Conservation (phyloP, 2,113 vertebrate genomes). For the Hirundichthys speculiger region DNA sequence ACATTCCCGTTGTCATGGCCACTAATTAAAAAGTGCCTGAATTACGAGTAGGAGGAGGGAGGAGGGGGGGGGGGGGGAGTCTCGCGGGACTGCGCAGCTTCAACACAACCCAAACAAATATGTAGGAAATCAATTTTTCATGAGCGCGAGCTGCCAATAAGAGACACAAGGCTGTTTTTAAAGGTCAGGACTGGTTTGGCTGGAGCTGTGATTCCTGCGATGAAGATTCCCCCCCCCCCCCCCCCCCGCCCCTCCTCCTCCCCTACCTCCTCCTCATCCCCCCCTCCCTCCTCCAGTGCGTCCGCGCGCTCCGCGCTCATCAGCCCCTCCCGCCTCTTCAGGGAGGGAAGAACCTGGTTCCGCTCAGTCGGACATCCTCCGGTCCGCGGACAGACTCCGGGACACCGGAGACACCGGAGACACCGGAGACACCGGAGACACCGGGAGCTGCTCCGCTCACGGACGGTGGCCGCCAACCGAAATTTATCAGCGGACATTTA, state of each 20-base stretch:
- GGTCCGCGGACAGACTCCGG: constrained; percentile 14
- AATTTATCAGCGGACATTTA: background rate
- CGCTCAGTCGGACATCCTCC: constrained; percentile 14
- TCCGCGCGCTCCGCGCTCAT: background rate
- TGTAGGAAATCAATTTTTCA: too few species aligned
- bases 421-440: too few species aligned
- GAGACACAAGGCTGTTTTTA: too few species aligned
- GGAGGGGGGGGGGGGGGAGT: too few species aligned
- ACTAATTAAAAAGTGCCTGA: too few species aligned
- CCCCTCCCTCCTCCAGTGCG: background rate
- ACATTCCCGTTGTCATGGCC: too few species aligned
- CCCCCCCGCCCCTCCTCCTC: background rate
- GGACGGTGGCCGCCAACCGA: background rate
- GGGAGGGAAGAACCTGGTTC: constrained; percentile 39
- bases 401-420: constrained; percentile 1
- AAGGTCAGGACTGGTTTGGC: too few species aligned
- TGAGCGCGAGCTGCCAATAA: too few species aligned
- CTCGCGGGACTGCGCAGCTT: too few species aligned
- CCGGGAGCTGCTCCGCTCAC: background rate
- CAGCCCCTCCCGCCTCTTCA: too few species aligned
- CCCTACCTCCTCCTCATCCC: background rate
- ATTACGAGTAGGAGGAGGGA: too few species aligned
- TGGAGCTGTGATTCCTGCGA: background rate
- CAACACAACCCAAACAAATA: too few species aligned
- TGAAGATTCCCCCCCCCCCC: background rate